Percentiles rank a stretch among this genome's conserved stretches.
These are phyloP conservation scores for Rhodeus uyekii DNA, from an alignment of 2,797 vertebrate species.

Conservation along the genomic window DNA sequence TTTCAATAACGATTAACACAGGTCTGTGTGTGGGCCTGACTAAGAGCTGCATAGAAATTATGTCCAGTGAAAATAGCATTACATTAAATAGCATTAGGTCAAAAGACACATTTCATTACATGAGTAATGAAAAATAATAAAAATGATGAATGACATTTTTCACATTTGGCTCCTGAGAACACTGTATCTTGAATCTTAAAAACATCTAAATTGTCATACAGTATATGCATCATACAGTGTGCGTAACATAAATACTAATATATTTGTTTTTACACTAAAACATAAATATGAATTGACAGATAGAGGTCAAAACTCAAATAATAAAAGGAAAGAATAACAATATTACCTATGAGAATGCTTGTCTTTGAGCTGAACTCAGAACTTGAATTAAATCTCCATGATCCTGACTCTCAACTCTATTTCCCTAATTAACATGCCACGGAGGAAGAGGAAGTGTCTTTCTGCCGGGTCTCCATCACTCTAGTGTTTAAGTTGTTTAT, in stretches of 20 bases:
- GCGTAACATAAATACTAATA: too few species aligned
- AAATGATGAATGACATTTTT: not conserved
- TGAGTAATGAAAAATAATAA: too few species aligned
- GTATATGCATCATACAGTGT: too few species aligned
- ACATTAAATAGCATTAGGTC: too few species aligned
- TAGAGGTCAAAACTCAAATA: not conserved
- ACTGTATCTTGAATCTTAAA: not conserved
- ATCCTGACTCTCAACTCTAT: not conserved
- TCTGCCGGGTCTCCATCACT: not conserved
- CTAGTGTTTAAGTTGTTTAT: conserved; percentile 18
- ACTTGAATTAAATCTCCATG: not conserved
- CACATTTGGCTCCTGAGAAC: not conserved
- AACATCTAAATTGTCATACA: too few species aligned
- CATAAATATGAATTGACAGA: not conserved
- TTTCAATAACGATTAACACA: not conserved
- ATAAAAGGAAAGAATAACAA: not conserved
- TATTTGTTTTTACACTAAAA: not conserved
- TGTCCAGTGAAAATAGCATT: not conserved
- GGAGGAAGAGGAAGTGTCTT: conserved; percentile 13
- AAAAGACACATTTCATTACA: too few species aligned
- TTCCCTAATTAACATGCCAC: conserved; percentile 18
- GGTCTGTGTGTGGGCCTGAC: too few species aligned
- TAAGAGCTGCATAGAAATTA: not conserved
- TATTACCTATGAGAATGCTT: not conserved
- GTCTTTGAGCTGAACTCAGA: not conserved